Base-by-base conservation (phyloP, 2,113 vertebrate genomes). In the Trogon surrucura region DNA sequence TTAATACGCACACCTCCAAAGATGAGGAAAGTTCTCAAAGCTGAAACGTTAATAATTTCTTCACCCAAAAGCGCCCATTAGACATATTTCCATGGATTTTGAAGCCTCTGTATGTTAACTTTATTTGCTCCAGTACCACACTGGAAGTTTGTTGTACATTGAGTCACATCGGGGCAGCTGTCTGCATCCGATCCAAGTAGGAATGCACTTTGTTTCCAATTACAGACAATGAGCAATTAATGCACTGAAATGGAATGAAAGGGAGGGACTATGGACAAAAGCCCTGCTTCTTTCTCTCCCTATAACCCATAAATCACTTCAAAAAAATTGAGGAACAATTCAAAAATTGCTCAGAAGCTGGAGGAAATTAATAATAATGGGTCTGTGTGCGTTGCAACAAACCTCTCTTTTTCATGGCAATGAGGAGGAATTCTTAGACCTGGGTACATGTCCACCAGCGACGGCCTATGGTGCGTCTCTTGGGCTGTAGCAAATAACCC, bases 161-260 rank as follows among this genome's bases (percentile, higher is more conserved):
- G 67, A 89, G 80, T 94, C 82, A 71, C 79, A 86, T 95, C 90
- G 71, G 96, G 95, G 85, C 85, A 95, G 82, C 91, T 66, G 85
- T 60, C 60, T 91, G 85, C 85, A 26, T 94, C 85, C 10, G 13
- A 91, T 70, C 79, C 4, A 1, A 93, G 85, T 22, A 95, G 88
- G 67, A 97, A 95, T 91, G 90, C 23, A 36, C 90, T 96, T 96
- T 88, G 90, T 93, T 97, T 96, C 90, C 86, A 90, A 21, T 95
- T 96, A 88, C 85, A 94, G 85, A 97, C 89, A 97, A 80, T 83
- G 75, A 91, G 72, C 88, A 95, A 94, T 96, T 96, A 97, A 96
- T 93, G 75, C 3, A 3, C 82, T 88, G 88, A 91, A 78, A 91
- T 62, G 48, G 88, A 95, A 94, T 80, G 75, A 82, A 80, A 91